Evolutionary conservation across 1,140 invertebrate genomes (phyloP), one percentile per base, ranked within the genome.

Genomic region (Odontomachus brunneus): DNA sequence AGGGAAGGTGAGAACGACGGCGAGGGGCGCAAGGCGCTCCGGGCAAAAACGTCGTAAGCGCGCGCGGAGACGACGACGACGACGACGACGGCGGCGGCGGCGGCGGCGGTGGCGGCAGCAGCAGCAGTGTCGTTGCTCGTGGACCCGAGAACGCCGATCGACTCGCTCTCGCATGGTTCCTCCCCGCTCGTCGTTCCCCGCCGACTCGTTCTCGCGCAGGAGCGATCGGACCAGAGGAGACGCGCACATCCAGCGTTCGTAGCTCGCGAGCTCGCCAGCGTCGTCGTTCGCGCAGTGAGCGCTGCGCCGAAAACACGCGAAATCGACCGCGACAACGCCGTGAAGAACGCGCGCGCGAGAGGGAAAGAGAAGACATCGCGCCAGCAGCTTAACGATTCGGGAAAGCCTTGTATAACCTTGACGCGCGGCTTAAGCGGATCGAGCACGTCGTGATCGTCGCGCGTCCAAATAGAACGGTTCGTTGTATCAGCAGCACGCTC

Each of bases 1-100:
- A 29, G 66, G 57, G 71, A 78, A 73, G 71, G 80, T 19, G 57
- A 38, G 72, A 60, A 48, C 59, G 55, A 44, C 12, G 63, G 53
- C 29, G 71, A 75, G 75, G 49, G 49, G 38, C 24, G 57, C 17
- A 65, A 69, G 73, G 19, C 48, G 76, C 86, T 85, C 63, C 67
- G 83, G 78, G 86, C 83, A 88, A 88, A 88, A 88, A 88, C 87
- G 87, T 80, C 87, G 87, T 80, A 87, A 84, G 76, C 80, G 72
- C 74, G 76, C 82, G 62, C 72, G 75, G 53, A 49, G 84, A 84
- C 66, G 85, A 85, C 82, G 74, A 65, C 78, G 86, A 86, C 86
- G 86, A 22, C 22, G 62, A 38, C 62, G 60, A 24, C 65, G 14
- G 24, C 65, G 65, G 24, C 15, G 65, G 17, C 19, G 19, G 84